Base-by-base conservation (phyloP, 2,888 invertebrate genomes). In the Phortica magna region DNA sequence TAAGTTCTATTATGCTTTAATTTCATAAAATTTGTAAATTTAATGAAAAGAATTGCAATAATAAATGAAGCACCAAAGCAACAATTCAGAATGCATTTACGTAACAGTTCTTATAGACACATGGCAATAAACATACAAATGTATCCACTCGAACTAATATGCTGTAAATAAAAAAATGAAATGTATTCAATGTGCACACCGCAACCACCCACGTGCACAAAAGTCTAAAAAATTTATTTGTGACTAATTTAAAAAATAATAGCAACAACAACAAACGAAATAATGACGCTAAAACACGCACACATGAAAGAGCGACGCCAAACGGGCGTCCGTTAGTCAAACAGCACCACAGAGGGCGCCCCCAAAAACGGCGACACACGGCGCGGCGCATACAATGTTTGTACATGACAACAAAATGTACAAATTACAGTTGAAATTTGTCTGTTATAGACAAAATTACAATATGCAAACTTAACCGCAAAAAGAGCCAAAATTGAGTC, bases 391-490 rank as follows among this genome's bases (percentile, higher is more conserved):
- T 31, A 31, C 2, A 31, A 31, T 12, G 61, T 48, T 48, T 68
- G 65, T 19, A 48, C 68, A 68, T 48, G 68, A 39, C 17, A 19
- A n/a, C 42, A 71, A 71, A 48, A 53, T 71, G 42, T 71, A 43
- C 70, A 71, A 71, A 71, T 71, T 71, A 71, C 70, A 71, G 70
- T 71, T 55, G 70, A 71, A 71, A 71, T 71, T 71, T 71, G 70
- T 43, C 70, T 53, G 70, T 43, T 43, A 71, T 71, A 43, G 19
- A 71, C 70, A 55, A 71, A 71, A 71, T 71, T 71, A 53, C 70
- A 31, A 71, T 71, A 67, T 42, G 42, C 19, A 39, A 67, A 42
- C 42, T 67, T n/a, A 42, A 67, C 67, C 67, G 42, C 42, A 42
- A 14, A 64, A 39, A 10, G 10, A 10, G 42, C 9, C 61, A 61